Percentiles rank a stretch among this genome's conserved stretches.
phyloP scores from a whole-genome alignment of 2,113 vertebrate genomes.

The Aegotheles bennettii region DNA sequence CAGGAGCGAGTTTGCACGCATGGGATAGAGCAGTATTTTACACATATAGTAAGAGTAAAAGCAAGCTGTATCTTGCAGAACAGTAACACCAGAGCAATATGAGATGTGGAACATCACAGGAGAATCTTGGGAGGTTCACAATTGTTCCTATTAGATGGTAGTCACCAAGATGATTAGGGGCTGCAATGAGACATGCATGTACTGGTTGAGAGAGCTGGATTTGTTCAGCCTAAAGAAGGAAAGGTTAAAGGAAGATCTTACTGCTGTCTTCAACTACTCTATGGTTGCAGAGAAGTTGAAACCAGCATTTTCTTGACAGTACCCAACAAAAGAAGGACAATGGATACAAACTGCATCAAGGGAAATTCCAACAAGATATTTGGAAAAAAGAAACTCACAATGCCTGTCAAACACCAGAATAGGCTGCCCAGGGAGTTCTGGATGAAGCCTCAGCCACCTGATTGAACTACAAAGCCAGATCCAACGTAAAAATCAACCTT shows the following conservation, averaged over 20 bases:
- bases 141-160: neutral
- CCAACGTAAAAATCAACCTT: neutral
- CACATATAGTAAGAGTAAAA: neutral
- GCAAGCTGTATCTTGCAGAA: neutral
- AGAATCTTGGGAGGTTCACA: neutral
- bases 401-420: neutral
- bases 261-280: neutral
- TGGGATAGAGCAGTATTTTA: neutral
- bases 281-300: neutral
- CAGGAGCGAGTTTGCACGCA: neutral
- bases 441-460: neutral
- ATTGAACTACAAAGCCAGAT: neutral
- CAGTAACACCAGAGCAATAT: neutral
- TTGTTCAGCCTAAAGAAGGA: neutral
- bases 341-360: neutral
- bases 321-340: neutral
- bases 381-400: neutral
- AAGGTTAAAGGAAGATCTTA: neutral
- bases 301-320: neutral
- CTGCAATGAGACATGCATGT: neutral
- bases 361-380: neutral
- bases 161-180: neutral
- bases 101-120: neutral
- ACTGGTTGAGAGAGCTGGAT: neutral
- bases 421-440: neutral